A percentile compares a stretch with the other conserved stretches of the same genome.
Conservation (phyloP, 2,113 vertebrate species). For the Corapipo altera region DNA sequence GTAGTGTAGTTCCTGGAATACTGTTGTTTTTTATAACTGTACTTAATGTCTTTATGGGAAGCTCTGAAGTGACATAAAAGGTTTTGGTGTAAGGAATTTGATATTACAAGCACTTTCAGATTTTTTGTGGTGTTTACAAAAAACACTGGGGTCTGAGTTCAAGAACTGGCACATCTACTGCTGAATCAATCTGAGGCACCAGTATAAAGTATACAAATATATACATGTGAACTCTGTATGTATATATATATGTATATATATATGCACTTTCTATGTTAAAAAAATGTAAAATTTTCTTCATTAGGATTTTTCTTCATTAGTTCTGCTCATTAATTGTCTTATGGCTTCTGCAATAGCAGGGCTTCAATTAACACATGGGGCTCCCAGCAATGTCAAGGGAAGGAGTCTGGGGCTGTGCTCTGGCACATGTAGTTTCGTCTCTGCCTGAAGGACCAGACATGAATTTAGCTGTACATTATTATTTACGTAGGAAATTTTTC, state of each 20-base stretch:
- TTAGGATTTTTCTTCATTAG: neutral
- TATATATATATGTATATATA: neutral
- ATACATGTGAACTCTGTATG: neutral
- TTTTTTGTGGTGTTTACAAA: neutral
- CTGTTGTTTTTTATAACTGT: constrained; percentile 5
- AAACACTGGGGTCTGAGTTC: neutral
- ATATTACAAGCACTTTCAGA: neutral
- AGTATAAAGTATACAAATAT: neutral
- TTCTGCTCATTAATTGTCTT: neutral
- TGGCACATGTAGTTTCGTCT: accelerated
- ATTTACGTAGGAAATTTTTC: neutral
- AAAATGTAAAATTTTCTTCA: neutral
- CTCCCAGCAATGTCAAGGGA: neutral
- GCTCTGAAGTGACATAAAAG: neutral
- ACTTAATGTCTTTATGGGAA: constrained; percentile 12
- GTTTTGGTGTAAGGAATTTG: neutral
- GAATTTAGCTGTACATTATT: neutral
- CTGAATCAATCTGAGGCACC: neutral
- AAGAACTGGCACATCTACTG: neutral
- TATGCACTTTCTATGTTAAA: neutral
- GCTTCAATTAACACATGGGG: neutral
- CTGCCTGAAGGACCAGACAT: neutral
- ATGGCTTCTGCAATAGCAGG: neutral
- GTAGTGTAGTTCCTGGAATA: constrained; percentile 23
- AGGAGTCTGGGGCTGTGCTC: neutral